Evolutionary conservation across 2,888 invertebrate genomes (phyloP).

Genomic region (Strigamia maritima): DNA sequence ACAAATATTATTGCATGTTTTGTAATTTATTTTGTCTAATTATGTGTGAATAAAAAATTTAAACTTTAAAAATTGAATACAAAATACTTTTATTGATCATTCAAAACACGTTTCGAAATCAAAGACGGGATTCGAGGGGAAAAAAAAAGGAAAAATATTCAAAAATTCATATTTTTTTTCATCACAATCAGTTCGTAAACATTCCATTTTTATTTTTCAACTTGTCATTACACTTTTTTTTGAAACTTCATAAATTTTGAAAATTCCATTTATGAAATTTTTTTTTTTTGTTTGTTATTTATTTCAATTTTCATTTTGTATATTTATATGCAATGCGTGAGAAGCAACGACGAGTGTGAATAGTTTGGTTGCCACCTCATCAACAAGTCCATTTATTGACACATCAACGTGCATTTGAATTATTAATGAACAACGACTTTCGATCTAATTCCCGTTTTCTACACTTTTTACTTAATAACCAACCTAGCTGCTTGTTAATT

Average conservation of each 20-base stretch:
- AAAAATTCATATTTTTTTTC: background rate
- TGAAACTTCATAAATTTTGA: background rate
- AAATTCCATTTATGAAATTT: background rate
- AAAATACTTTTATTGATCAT: no score
- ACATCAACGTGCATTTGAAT: constrained; percentile 20
- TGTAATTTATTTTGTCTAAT: constrained; percentile 3
- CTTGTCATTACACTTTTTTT: background rate
- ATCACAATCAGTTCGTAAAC: background rate
- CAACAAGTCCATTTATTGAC: constrained; percentile 29
- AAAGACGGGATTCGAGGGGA: no score
- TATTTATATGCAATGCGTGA: constrained; percentile 25
- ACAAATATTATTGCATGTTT: constrained; percentile 1
- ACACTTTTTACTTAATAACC: constrained; percentile 19
- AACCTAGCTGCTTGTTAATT: constrained; percentile 20
- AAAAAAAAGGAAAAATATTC: background rate
- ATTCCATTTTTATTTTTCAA: background rate
- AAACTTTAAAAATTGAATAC: background rate
- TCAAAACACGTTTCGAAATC: no score
- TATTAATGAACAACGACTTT: constrained; percentile 24
- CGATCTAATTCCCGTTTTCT: constrained; percentile 28
- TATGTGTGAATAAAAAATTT: background rate
- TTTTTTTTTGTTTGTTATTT: background rate
- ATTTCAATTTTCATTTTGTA: background rate
- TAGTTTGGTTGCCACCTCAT: constrained; percentile 13
- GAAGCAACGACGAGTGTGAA: constrained; percentile 15